Evolutionary conservation across 2,113 vertebrate genomes (phyloP).

Genomic region (Noturus placidus): DNA sequence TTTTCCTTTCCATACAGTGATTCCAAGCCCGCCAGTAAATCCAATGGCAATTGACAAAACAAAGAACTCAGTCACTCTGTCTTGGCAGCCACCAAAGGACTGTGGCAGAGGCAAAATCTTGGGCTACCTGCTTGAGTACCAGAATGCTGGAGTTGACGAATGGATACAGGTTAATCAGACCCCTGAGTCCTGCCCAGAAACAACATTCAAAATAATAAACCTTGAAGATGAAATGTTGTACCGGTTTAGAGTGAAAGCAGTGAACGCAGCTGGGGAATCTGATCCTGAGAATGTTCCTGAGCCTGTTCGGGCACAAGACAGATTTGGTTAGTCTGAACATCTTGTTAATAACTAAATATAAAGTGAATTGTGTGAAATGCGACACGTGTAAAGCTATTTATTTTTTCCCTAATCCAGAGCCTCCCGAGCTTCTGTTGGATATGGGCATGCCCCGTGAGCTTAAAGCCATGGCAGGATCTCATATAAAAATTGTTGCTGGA

Average conservation of each 20-base stretch:
- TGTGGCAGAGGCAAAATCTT: conserved; percentile 94
- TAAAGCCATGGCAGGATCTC: conserved; percentile 86
- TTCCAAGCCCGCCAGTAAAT: conserved; percentile 88
- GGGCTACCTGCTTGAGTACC: conserved; percentile 93
- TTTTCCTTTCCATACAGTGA: conserved; percentile 69
- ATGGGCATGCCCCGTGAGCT: conserved; percentile 92
- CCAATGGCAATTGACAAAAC: conserved; percentile 85
- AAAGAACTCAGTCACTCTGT: conserved; percentile 88
- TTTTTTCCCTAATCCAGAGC: conserved; percentile 69
- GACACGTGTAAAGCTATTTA: background rate
- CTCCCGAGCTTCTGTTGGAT: conserved; percentile 92
- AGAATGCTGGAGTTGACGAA: conserved; percentile 90
- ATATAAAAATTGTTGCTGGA: conserved; percentile 85
- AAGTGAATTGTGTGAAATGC: background rate
- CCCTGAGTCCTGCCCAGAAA: conserved; percentile 92
- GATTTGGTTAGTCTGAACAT: conserved; percentile 81
- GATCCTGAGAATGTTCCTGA: conserved; percentile 85
- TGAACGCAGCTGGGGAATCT: conserved; percentile 92
- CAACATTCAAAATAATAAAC: conserved; percentile 85
- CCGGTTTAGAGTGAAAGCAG: conserved; percentile 89
- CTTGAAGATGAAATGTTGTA: conserved; percentile 88
- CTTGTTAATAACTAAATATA: background rate
- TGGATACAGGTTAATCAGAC: conserved; percentile 93
- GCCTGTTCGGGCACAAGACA: conserved; percentile 87
- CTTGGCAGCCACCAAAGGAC: conserved; percentile 88